Base-by-base conservation (phyloP, 2,888 invertebrate species). In the Polymixis lichenea region DNA sequence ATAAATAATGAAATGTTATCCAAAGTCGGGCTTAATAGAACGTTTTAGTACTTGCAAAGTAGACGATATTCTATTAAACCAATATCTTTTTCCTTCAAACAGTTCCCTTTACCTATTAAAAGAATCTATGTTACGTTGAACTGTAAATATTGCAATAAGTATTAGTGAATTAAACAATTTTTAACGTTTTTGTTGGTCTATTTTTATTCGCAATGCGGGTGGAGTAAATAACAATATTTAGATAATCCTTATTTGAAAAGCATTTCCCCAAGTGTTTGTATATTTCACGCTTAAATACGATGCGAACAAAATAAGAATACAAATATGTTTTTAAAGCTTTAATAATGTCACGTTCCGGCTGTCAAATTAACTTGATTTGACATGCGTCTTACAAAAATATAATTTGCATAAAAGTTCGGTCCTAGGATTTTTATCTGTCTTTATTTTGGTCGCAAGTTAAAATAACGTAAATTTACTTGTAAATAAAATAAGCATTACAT, bases 61-160 rank as follows among this genome's bases (percentile, higher is more conserved):
- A 88, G 78, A 46, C 69, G 72, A 25, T 77, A 81, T 71, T 82
- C 82, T 78, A 82, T 82, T 75, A 69, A 66, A 77, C 75, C 78
- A 69, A 61, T 55, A 60, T 80, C 49, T 68, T 62, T 73, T 82
- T 71, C 46, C 67, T 67, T 83, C 22, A 74, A 72, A 75, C 75
- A 64, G 78, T 87, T 82, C 73, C 55, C 61, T 75, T 71, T 86
- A n/a, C n/a, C n/a, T n/a, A 86, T 73, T 78, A 75, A 73, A 82
- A 80, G 11, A 82, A 69, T 82, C 65, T 86, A 78, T 71, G 46
- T 78, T 81, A 66, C 71, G 78, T 87, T 87, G 62, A 76, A 81
- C 32, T 90, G 90, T 90, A 90, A 84, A 90, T 90, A 90, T 88
- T 80, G 80, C 77, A 82, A 86, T 89, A 89, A 88, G 84, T 76